phyloP scores from a whole-genome alignment of 2,113 vertebrate species.

The Irena cyanogastra region DNA sequence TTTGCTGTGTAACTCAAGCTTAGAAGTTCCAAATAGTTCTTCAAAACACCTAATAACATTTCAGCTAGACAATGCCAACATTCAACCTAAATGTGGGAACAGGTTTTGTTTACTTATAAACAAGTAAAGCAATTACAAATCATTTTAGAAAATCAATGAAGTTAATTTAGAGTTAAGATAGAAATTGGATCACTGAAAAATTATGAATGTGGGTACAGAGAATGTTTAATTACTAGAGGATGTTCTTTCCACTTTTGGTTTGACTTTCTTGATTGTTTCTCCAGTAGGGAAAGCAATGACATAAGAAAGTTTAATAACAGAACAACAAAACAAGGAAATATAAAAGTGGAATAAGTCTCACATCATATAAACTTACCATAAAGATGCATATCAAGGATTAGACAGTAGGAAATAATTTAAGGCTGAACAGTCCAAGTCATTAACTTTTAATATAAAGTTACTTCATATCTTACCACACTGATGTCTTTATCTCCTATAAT shows the following conservation, averaged over 20 bases:
- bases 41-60: background rate
- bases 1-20: background rate
- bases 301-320: background rate
- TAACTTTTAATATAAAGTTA: slow-evolving; percentile 1
- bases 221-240: background rate
- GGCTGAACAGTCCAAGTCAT: background rate
- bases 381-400: background rate
- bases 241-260: background rate
- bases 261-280: background rate
- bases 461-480: background rate
- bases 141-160: background rate
- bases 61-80: background rate
- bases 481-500: background rate
- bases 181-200: background rate
- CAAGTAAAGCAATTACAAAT: background rate
- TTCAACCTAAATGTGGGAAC: background rate
- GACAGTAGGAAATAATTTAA: background rate
- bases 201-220: background rate
- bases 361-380: background rate
- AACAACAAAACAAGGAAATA: background rate
- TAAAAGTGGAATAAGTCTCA: background rate
- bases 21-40: background rate
- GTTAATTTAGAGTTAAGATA: background rate
- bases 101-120: background rate
- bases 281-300: background rate